Evolutionary conservation across 2,113 vertebrate genomes (phyloP).

Genomic region (Labeo catla): DNA sequence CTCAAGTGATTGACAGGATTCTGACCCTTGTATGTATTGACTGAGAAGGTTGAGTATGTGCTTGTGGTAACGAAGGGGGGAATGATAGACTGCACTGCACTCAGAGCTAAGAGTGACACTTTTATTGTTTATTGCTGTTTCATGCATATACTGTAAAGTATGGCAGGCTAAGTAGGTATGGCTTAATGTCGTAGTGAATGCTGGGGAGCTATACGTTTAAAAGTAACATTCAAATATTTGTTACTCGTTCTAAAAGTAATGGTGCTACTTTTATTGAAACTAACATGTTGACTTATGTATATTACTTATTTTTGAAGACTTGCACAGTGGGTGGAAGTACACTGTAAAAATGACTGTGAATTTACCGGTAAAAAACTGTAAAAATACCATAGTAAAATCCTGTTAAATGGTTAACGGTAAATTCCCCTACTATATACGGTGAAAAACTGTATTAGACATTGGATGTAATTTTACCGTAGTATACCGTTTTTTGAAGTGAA

Average conservation of each 20-base stretch:
- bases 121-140: slow-evolving; percentile 51
- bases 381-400: too few relatives aligned
- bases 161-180: slow-evolving; percentile 52
- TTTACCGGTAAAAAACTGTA: too few relatives aligned
- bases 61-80: not conserved
- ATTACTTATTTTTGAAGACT: too few relatives aligned
- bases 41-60: slow-evolving; percentile 7
- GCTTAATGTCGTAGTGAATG: slow-evolving; percentile 8
- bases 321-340: too few relatives aligned
- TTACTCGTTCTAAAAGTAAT: not conserved
- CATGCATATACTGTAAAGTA: slow-evolving; percentile 30
- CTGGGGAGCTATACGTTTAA: not conserved
- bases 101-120: slow-evolving; percentile 37
- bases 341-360: too few relatives aligned
- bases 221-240: not conserved
- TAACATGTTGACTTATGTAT: not conserved
- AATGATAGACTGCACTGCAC: not conserved
- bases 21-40: slow-evolving; percentile 27
- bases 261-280: not conserved
- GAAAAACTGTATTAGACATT: too few relatives aligned
- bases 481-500: too few relatives aligned
- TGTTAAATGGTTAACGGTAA: too few relatives aligned
- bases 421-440: too few relatives aligned
- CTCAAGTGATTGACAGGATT: slow-evolving; percentile 12
- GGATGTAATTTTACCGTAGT: too few relatives aligned